phyloP scores from a whole-genome alignment of 2,888 invertebrate genomes.

The Clostera curtula region DNA sequence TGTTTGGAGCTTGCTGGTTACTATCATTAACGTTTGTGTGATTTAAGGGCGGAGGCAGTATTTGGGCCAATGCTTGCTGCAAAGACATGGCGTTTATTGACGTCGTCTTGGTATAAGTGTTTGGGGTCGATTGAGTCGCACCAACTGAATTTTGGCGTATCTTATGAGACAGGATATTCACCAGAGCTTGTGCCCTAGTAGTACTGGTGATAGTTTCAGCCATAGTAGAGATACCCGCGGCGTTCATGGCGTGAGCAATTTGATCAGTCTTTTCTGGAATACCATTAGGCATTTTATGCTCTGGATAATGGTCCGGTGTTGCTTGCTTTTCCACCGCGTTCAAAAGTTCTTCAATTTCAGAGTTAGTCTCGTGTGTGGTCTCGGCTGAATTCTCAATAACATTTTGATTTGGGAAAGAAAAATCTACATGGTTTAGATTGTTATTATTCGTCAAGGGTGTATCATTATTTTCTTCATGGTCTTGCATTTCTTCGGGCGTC shows the following conservation, averaged over 20 bases:
- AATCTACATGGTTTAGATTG: conserved; percentile 19
- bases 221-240: conserved; percentile 54
- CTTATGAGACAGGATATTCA: conserved; percentile 71
- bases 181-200: conserved; percentile 54
- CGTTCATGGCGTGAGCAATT: conserved; percentile 64
- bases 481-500: conserved; percentile 35
- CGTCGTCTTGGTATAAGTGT: conserved; percentile 47
- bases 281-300: conserved; percentile 29
- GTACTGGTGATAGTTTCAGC: conserved; percentile 31
- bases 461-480: conserved; percentile 27
- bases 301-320: conserved; percentile 12
- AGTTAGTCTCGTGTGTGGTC: conserved; percentile 15
- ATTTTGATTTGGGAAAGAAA: conserved; percentile 10
- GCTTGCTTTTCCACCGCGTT: conserved; percentile 21
- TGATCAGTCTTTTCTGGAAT: conserved; percentile 50
- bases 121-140: conserved; percentile 29
- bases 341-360: conserved; percentile 22
- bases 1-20: conserved; percentile 34
- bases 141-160: conserved; percentile 42
- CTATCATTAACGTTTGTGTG: conserved; percentile 43
- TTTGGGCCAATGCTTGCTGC: conserved; percentile 67
- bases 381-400: conserved; percentile 9
- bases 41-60: conserved; percentile 59
- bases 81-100: conserved; percentile 58
- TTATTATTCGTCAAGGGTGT: too few species aligned